Evolutionary conservation across 1,140 invertebrate genomes (phyloP).

Genomic region (Diprion similis): DNA sequence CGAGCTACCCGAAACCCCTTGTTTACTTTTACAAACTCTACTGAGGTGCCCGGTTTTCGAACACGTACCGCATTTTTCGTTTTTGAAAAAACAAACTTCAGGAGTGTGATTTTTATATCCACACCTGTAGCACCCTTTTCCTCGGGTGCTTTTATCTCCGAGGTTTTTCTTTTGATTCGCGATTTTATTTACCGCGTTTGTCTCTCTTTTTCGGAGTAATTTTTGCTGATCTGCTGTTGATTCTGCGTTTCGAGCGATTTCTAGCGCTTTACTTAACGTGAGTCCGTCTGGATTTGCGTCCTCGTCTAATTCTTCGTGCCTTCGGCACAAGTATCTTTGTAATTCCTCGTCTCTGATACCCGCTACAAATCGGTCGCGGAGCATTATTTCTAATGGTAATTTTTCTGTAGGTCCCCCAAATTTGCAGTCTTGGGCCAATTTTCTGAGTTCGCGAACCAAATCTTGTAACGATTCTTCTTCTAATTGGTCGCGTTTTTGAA

Average conservation of each 20-base stretch:
- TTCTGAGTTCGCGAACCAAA: slow-evolving; percentile 14
- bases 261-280: slow-evolving; percentile 2
- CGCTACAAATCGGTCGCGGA: slow-evolving; percentile 13
- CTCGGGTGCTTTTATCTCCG: background rate
- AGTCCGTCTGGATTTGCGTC: slow-evolving; percentile 13
- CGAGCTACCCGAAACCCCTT: background rate
- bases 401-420: slow-evolving; percentile 7
- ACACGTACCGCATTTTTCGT: background rate
- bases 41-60: background rate
- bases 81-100: slow-evolving; percentile 13
- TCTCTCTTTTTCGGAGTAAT: background rate
- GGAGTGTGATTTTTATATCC: slow-evolving; percentile 4
- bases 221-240: slow-evolving; percentile 14
- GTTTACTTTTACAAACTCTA: slow-evolving; percentile 13
- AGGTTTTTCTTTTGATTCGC: slow-evolving; percentile 9
- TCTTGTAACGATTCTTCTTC: slow-evolving; percentile 13
- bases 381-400: slow-evolving; percentile 14
- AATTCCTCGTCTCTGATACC: slow-evolving; percentile 13
- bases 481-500: slow-evolving; percentile 8
- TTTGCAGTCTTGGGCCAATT: slow-evolving; percentile 14
- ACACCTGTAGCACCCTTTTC: slow-evolving; percentile 11
- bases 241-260: slow-evolving; percentile 14
- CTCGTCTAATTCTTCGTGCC: background rate
- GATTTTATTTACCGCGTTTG: slow-evolving; percentile 2
- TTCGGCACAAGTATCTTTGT: slow-evolving; percentile 16